Percentiles rank a stretch among this genome's conserved stretches.
phyloP scores from a whole-genome alignment of 2,888 invertebrate genomes.

The Onthophagus sagittarius region DNA sequence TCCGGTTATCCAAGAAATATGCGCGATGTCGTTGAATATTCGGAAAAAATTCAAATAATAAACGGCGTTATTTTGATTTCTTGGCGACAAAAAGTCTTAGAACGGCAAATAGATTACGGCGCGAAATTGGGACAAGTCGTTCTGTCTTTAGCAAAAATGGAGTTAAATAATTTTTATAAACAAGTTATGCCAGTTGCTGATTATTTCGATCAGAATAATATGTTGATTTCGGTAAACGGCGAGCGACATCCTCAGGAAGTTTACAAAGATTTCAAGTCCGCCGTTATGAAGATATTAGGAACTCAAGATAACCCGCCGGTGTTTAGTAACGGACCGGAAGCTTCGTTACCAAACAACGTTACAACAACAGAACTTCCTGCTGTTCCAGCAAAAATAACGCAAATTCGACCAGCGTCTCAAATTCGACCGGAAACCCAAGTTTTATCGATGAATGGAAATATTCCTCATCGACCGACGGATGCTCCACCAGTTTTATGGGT shows the following conservation, averaged over 20 bases:
- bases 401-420: conserved; percentile 4
- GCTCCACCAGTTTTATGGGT: conserved; percentile 50
- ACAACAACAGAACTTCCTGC: conserved; percentile 41
- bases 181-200: conserved; percentile 88
- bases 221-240: conserved; percentile 72
- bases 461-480: conserved; percentile 24
- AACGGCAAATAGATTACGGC: conserved; percentile 87
- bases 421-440: conserved; percentile 42
- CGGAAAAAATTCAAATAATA: conserved; percentile 87
- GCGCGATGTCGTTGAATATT: conserved; percentile 88
- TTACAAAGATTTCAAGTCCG: conserved; percentile 78
- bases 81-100: conserved; percentile 81
- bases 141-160: conserved; percentile 81
- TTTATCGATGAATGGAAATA: conserved; percentile 40
- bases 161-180: conserved; percentile 82
- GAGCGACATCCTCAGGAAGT: conserved; percentile 84
- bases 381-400: not conserved
- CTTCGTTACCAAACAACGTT: conserved; percentile 54
- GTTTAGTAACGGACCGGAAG: conserved; percentile 58
- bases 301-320: conserved; percentile 62
- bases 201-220: conserved; percentile 83
- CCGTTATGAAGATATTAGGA: conserved; percentile 73
- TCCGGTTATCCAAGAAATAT: conserved; percentile 89
- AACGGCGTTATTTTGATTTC: conserved; percentile 82
- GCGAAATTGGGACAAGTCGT: conserved; percentile 83